Conservation (phyloP, 2,888 invertebrate genomes). For the Doris montereyensis region DNA sequence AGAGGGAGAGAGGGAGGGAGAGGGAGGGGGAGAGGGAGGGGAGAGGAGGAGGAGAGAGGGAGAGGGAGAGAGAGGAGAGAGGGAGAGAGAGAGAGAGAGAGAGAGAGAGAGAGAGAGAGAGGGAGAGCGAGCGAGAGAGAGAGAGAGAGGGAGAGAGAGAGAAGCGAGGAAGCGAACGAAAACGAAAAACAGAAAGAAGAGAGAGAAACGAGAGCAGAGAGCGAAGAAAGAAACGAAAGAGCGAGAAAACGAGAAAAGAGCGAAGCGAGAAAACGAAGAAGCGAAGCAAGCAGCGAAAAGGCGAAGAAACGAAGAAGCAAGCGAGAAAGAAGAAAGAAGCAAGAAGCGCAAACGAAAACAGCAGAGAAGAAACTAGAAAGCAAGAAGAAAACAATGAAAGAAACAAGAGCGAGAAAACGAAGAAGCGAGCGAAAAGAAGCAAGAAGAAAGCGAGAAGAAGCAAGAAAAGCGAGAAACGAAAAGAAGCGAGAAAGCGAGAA, state of each 20-base stretch:
- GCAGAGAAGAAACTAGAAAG: not conserved
- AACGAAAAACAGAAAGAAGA: no score
- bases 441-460: no score
- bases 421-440: not conserved
- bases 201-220: no score
- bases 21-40: not conserved
- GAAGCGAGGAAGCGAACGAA: not conserved
- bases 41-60: not conserved
- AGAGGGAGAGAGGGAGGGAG: not conserved
- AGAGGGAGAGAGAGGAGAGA: not conserved
- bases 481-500: no score
- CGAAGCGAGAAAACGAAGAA: not conserved
- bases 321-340: conserved; percentile 2
- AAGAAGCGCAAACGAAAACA: not conserved
- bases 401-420: not conserved
- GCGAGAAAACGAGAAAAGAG: not conserved
- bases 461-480: no score
- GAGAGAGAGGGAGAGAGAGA: conserved; percentile 22
- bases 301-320: not conserved
- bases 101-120: conserved; percentile 32
- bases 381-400: conserved; percentile 4
- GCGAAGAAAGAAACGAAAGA: not conserved
- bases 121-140: conserved; percentile 16
- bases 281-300: not conserved
- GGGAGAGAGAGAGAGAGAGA: conserved; percentile 25